Conservation (phyloP, 2,888 invertebrate species). For the Lepidochrysops patricia region DNA sequence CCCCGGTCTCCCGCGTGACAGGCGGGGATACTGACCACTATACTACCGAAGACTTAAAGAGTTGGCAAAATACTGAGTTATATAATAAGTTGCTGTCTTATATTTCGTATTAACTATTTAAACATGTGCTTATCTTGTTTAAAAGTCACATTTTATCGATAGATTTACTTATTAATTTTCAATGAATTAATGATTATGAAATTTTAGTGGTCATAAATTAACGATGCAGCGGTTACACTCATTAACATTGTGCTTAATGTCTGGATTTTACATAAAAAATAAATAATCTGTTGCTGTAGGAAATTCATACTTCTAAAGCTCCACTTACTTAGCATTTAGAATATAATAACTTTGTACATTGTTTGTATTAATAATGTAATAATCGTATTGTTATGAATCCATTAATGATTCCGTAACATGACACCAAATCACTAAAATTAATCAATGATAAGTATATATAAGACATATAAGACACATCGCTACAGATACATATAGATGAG, state of each 20-base stretch:
- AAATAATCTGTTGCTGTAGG: neutral
- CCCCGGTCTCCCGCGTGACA: constrained; percentile 76
- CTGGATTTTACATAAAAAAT: neutral
- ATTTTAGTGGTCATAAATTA: neutral
- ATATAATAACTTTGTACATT: too few relatives aligned
- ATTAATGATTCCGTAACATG: neutral
- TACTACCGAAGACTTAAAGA: constrained; percentile 62
- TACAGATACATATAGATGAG: constrained; percentile 7
- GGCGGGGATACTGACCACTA: constrained; percentile 76
- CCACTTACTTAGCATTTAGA: neutral
- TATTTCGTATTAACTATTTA: neutral
- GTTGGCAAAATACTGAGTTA: neutral
- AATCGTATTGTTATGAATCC: too few relatives aligned
- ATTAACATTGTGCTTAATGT: neutral
- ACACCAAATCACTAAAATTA: neutral
- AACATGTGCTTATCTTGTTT: neutral
- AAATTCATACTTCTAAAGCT: too few relatives aligned
- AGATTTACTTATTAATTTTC: neutral
- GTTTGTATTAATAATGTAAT: too few relatives aligned
- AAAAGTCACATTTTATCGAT: neutral
- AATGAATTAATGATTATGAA: neutral
- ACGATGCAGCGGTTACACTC: neutral
- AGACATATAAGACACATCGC: neutral
- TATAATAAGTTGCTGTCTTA: neutral
- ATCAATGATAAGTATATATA: neutral